Conservation (phyloP, 1,140 invertebrate species). For the Calosoma granatense region DNA sequence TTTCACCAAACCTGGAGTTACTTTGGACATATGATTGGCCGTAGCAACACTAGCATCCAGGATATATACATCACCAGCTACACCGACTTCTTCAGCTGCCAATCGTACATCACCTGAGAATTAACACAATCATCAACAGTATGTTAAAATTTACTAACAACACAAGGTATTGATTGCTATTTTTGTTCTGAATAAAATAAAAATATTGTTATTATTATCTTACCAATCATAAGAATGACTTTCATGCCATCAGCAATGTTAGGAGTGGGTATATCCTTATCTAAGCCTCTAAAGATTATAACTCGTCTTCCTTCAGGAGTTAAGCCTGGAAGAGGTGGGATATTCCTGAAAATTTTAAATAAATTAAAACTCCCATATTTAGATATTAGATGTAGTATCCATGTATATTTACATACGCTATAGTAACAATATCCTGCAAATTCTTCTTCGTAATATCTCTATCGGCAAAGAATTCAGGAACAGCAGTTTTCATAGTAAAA, state of each 20-base stretch:
- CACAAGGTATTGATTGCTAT: too few relatives aligned
- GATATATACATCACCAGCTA: conserved; percentile 72
- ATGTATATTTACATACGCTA: conserved; percentile 49
- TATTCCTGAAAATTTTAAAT: conserved; percentile 41
- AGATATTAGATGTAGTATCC: conserved; percentile 10
- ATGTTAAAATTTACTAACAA: too few relatives aligned
- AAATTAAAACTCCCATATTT: conserved; percentile 4
- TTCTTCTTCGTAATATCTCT: conserved; percentile 60
- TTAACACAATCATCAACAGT: too few relatives aligned
- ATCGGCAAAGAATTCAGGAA: conserved; percentile 73
- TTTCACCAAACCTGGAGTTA: conserved; percentile 63
- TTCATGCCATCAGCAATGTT: conserved; percentile 62
- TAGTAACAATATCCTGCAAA: conserved; percentile 54
- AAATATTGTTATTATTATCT: neutral
- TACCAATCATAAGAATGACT: conserved; percentile 62
- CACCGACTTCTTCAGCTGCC: conserved; percentile 60
- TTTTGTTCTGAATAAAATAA: neutral
- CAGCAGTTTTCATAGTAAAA: conserved; percentile 70
- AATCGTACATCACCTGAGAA: conserved; percentile 57
- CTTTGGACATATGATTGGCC: conserved; percentile 61
- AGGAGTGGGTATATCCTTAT: conserved; percentile 45
- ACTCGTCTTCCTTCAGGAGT: conserved; percentile 68
- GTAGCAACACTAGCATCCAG: conserved; percentile 65
- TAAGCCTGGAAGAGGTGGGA: conserved; percentile 64
- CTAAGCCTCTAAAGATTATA: conserved; percentile 54